Evolutionary conservation across 2,797 vertebrate genomes (phyloP).

Genomic region (Sebastes trivittatus): DNA sequence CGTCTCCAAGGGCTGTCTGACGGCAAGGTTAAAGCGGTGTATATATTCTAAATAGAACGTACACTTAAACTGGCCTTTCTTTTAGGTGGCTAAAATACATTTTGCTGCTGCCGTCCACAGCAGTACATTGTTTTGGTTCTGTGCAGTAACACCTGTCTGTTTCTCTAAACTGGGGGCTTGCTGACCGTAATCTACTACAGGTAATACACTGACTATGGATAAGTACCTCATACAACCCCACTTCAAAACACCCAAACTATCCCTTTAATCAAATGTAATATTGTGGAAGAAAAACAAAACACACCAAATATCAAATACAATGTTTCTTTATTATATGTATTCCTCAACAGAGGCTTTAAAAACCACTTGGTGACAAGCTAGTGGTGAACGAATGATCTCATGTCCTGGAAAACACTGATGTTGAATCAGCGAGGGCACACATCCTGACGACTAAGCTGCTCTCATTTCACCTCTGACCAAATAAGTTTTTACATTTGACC

Average conservation of each 20-base stretch:
- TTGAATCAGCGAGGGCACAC: slow-evolving; percentile 23
- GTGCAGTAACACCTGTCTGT: too few relatives aligned
- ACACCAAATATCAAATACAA: slow-evolving; percentile 53
- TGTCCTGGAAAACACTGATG: slow-evolving; percentile 18
- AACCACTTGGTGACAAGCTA: slow-evolving; percentile 60
- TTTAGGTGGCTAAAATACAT: too few relatives aligned
- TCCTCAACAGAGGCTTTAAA: slow-evolving; percentile 65
- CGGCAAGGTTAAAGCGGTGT: too few relatives aligned
- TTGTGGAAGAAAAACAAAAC: background rate
- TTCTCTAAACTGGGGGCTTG: too few relatives aligned
- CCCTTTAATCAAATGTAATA: background rate
- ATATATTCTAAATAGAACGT: too few relatives aligned
- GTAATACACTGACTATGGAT: too few relatives aligned
- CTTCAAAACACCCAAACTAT: too few relatives aligned
- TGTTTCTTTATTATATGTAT: slow-evolving; percentile 68
- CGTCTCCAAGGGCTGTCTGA: fast-evolving
- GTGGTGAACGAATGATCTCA: slow-evolving; percentile 43
- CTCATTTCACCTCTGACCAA: slow-evolving; percentile 4
- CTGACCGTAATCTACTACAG: too few relatives aligned
- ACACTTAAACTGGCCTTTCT: too few relatives aligned
- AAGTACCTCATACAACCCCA: too few relatives aligned
- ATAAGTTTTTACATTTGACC: background rate
- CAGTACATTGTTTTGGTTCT: too few relatives aligned
- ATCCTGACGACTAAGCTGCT: slow-evolving; percentile 2
- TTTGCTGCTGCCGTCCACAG: too few relatives aligned